Conservation (phyloP, 2,113 vertebrate genomes). For the Labeo rohita region DNA sequence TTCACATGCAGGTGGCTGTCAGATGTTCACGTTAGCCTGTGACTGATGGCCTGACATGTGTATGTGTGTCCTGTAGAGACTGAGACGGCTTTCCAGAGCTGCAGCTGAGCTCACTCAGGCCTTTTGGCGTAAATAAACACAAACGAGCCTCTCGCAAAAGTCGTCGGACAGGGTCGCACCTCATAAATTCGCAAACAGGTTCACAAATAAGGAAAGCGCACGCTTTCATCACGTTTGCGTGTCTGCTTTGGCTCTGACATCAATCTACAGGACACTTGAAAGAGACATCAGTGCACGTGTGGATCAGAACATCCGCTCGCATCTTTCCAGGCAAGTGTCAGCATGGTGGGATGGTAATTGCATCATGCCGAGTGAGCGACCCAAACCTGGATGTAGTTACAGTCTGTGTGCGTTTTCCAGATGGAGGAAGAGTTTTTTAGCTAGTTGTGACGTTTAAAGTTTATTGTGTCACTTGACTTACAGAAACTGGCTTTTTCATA, state of each 20-base stretch:
- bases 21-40: not conserved
- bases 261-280: not conserved
- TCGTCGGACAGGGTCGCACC: not conserved
- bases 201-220: not conserved
- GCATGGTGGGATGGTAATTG: not conserved
- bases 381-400: not conserved
- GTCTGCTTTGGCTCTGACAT: not conserved
- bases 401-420: not conserved
- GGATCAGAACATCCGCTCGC: not conserved
- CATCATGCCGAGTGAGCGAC: not conserved
- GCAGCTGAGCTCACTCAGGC: not conserved
- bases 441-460: not conserved
- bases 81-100: not conserved
- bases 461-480: not conserved
- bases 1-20: not conserved
- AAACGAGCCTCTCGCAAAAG: not conserved
- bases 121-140: not conserved
- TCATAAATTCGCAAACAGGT: conserved; percentile 15
- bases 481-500: not conserved
- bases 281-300: not conserved
- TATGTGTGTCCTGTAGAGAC: not conserved
- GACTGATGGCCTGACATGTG: not conserved
- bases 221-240: not conserved
- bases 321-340: not conserved
- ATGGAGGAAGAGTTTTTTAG: not conserved